Conservation (phyloP, 2,888 invertebrate species). For the Campoplex nolae region DNA sequence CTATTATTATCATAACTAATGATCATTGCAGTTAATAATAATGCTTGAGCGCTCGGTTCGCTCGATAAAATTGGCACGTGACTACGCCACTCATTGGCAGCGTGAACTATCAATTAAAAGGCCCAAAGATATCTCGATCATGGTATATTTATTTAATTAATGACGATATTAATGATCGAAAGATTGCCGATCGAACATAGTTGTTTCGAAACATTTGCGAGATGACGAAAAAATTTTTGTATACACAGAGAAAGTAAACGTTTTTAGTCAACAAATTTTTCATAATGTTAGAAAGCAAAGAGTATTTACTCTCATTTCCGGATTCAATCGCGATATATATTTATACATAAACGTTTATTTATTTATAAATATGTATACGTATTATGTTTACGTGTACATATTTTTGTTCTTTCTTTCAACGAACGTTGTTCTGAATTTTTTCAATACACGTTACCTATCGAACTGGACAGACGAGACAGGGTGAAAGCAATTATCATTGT, state of each 20-base stretch:
- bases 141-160: conserved; percentile 37
- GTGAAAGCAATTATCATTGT: conserved; percentile 65
- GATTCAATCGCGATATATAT: conserved; percentile 2
- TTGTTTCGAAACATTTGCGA: background rate
- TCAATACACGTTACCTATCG: conserved; percentile 6
- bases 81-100: conserved; percentile 11
- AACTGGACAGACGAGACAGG: conserved; percentile 32
- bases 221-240: conserved; percentile 47
- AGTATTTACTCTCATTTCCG: conserved; percentile 46
- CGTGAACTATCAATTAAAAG: conserved; percentile 49
- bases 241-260: conserved; percentile 42
- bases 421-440: conserved; percentile 29
- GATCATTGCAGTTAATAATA: conserved; percentile 10
- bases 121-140: conserved; percentile 35
- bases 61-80: conserved; percentile 33
- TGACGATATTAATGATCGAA: conserved; percentile 51
- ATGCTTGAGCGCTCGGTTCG: conserved; percentile 7
- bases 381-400: background rate
- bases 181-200: conserved; percentile 44
- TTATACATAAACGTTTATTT: background rate
- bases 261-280: conserved; percentile 35
- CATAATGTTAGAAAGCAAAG: conserved; percentile 60
- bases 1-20: conserved; percentile 18
- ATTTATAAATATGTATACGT: background rate
- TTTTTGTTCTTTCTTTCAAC: conserved; percentile 1